A percentile compares a stretch with the other conserved stretches of the same genome.
phyloP scores from a whole-genome alignment of 2,113 vertebrate species.

The Pungitius pungitius region DNA sequence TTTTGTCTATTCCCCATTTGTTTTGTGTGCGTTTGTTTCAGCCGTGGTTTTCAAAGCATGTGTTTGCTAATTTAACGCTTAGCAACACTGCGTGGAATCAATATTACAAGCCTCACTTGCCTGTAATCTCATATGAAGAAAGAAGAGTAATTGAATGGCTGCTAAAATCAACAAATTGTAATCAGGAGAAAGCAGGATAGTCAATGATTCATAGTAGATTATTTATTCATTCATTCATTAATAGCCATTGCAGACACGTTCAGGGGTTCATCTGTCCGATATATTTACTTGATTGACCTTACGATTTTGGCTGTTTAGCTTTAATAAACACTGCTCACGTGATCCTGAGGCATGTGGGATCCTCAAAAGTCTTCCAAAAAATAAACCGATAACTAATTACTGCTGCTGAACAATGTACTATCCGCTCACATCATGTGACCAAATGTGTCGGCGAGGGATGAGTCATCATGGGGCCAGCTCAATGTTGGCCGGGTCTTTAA shows the following conservation, averaged over 20 bases:
- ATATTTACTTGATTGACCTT: background rate
- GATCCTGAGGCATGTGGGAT: background rate
- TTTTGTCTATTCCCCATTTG: constrained; percentile 9
- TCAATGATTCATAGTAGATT: background rate
- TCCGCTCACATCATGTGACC: background rate
- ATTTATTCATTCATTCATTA: background rate
- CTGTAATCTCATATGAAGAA: background rate
- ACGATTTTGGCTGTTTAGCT: constrained; percentile 10
- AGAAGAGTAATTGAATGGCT: background rate
- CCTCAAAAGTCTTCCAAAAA: constrained; percentile 14
- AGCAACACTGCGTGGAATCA: constrained; percentile 29
- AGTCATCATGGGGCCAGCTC: background rate
- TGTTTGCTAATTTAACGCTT: constrained; percentile 35
- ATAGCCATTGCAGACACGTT: background rate
- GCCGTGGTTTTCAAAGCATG: constrained; percentile 28
- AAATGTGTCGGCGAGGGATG: constrained; percentile 5
- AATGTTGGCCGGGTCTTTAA: background rate
- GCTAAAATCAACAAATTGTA: background rate
- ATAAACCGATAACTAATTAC: too few relatives aligned
- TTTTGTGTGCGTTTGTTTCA: background rate
- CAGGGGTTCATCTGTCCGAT: background rate
- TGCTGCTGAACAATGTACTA: background rate
- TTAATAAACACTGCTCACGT: too few relatives aligned
- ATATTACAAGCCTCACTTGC: background rate
- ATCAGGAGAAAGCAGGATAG: background rate